phyloP scores from a whole-genome alignment of 2,113 vertebrate species.

The Megalops atlanticus region DNA sequence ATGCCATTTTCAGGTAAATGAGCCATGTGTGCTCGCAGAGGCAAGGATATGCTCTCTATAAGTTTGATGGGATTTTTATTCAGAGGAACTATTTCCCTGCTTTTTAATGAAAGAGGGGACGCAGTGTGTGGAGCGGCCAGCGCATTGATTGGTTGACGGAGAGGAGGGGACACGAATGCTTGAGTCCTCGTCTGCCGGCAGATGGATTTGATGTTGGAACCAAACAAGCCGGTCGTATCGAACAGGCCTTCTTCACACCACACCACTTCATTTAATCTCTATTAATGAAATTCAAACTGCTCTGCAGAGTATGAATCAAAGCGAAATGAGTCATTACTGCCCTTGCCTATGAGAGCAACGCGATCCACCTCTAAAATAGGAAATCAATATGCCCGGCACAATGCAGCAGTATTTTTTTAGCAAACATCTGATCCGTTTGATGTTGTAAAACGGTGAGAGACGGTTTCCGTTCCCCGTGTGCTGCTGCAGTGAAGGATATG shows the following conservation, averaged over 20 bases:
- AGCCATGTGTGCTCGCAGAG: not conserved
- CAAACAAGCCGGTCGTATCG: not conserved
- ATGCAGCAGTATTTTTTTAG: constrained; percentile 9
- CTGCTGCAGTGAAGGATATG: constrained; percentile 6
- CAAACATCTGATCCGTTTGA: constrained; percentile 28
- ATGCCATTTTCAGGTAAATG: not conserved
- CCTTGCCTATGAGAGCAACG: not conserved
- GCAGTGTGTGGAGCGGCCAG: not conserved
- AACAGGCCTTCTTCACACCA: not conserved
- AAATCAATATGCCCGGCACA: not conserved
- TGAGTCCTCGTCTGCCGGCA: not conserved
- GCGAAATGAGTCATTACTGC: not conserved
- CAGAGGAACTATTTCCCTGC: not conserved
- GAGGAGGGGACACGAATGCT: not conserved
- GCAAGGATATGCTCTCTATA: not conserved
- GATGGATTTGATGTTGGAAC: not conserved
- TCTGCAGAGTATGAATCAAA: constrained; percentile 5
- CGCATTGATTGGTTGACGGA: not conserved
- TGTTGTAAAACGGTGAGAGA: constrained; percentile 27
- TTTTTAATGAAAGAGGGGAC: not conserved
- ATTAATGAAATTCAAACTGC: constrained; percentile 3
- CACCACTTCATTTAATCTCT: not conserved
- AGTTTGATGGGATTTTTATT: not conserved
- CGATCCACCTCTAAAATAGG: constrained; percentile 10
- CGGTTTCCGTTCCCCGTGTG: constrained; percentile 25